Evolutionary conservation across 2,888 invertebrate genomes (phyloP).

Genomic region (Pammene aurita): DNA sequence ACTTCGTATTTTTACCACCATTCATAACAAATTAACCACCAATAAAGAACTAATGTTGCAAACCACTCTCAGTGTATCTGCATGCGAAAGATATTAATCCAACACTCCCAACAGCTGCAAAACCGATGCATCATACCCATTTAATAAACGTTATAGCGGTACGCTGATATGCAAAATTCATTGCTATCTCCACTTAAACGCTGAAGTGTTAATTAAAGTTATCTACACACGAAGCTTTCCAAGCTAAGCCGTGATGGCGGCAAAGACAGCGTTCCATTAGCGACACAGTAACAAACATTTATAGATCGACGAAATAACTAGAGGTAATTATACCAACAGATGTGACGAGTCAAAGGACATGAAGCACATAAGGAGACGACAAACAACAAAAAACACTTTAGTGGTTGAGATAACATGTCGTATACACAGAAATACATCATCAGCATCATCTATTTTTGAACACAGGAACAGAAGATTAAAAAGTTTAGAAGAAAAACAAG

Average conservation of each 20-base stretch:
- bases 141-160: conserved; percentile 40
- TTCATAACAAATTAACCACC: conserved; percentile 28
- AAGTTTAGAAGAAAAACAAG: neutral
- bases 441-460: conserved; percentile 40
- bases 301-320: conserved; percentile 28
- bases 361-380: conserved; percentile 52
- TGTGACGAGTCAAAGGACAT: conserved; percentile 45
- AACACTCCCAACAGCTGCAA: conserved; percentile 49
- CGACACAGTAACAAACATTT: conserved; percentile 63
- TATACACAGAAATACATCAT: conserved; percentile 38
- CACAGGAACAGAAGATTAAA: conserved; percentile 5
- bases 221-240: conserved; percentile 56
- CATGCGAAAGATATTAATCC: conserved; percentile 49
- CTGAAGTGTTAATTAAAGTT: conserved; percentile 69
- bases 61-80: conserved; percentile 55
- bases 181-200: conserved; percentile 52
- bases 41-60: conserved; percentile 38
- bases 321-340: conserved; percentile 37
- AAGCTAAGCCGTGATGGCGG: conserved; percentile 50
- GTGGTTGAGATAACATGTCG: conserved; percentile 41
- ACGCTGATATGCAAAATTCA: conserved; percentile 48
- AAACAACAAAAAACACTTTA: conserved; percentile 58
- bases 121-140: conserved; percentile 46
- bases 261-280: conserved; percentile 55
- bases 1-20: conserved; percentile 39